Evolutionary conservation across 92 coral and sea anemone species (phyloP), one percentile per base, ranked within the genome.

Genomic region (Phymanthus crucifer): DNA sequence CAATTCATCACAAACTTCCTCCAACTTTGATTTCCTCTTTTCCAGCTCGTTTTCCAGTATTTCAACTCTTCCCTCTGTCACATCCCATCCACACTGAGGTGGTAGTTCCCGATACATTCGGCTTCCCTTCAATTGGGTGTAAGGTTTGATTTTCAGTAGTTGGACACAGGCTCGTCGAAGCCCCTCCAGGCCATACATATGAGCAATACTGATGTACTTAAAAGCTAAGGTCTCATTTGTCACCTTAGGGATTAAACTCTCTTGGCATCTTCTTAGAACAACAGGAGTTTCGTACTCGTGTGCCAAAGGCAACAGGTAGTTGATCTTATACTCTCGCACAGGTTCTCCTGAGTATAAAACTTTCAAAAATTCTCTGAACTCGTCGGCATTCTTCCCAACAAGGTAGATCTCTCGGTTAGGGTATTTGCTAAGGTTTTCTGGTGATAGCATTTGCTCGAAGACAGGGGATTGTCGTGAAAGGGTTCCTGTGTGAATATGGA

Each of bases 251-350:
- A 82, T 82, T 58, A 82, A 56, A 12, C 86, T 82, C 67, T 82
- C 86, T 29, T 82, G 80, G 74, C 86, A 82, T 65, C 86, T 37
- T 47, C 46, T 82, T n/a, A 82, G 43, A 21, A 82, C 86, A 4
- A 82, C 74, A n/a, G 66, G 32, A 29, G 86, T 82, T 37, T 82
- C 34, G 48, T 73, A 82, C 66, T 82, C 86, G 34, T 82, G 86
- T 32, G 86, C 86, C 12, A 82, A 66, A 6, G 86, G 86, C 29
- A 82, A 40, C 17, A 82, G 74, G 21, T 73, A 82, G 50, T 82
- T 74, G 73, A 82, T 82, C 67, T 82, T 82, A 80, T 82, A 82
- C 47, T 82, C 86, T 1, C 86, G 86, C 45, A 82, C 86, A 16
- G 86, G 66, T 40, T 82, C 86, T 19, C 79, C 86, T 0, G 86